Percentiles rank a stretch among this genome's conserved stretches.
Evolutionary conservation across 2,113 vertebrate species (phyloP).

Genomic region (Nicator chloris): DNA sequence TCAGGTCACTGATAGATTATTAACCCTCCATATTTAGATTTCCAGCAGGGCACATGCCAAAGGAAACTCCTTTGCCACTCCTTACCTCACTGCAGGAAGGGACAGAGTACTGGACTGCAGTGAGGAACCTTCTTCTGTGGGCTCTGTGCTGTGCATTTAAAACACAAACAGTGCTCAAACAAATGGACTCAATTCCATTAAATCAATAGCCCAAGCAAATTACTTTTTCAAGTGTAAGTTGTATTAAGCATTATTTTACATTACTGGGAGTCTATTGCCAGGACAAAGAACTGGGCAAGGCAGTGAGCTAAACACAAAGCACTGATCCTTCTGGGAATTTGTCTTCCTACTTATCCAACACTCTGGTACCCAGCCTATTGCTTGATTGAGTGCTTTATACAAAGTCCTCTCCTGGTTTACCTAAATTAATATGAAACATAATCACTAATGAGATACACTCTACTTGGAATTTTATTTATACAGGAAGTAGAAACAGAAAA

Average conservation of each 20-base stretch:
- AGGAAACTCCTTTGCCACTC: background rate
- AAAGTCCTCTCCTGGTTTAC: background rate
- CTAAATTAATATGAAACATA: background rate
- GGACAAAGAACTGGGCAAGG: background rate
- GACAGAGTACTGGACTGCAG: background rate
- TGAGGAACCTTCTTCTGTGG: background rate
- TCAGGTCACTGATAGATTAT: background rate
- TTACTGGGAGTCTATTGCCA: slow-evolving; percentile 13
- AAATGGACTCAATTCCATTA: slow-evolving; percentile 64
- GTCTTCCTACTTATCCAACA: background rate
- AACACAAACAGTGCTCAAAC: slow-evolving; percentile 13
- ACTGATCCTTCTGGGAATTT: background rate
- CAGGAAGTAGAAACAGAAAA: background rate
- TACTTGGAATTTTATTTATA: background rate
- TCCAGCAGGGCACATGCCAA: background rate
- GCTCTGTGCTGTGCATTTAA: slow-evolving; percentile 5
- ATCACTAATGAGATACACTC: background rate
- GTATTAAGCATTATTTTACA: slow-evolving; percentile 66
- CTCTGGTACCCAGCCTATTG: background rate
- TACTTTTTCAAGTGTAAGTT: slow-evolving; percentile 57
- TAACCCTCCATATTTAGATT: background rate
- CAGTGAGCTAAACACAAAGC: background rate
- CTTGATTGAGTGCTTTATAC: background rate
- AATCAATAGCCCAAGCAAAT: slow-evolving; percentile 72
- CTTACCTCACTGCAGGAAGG: background rate